These are phyloP conservation scores for Lamproptera curius DNA, from an alignment of 2,888 invertebrate species.

Conservation along the genomic window DNA sequence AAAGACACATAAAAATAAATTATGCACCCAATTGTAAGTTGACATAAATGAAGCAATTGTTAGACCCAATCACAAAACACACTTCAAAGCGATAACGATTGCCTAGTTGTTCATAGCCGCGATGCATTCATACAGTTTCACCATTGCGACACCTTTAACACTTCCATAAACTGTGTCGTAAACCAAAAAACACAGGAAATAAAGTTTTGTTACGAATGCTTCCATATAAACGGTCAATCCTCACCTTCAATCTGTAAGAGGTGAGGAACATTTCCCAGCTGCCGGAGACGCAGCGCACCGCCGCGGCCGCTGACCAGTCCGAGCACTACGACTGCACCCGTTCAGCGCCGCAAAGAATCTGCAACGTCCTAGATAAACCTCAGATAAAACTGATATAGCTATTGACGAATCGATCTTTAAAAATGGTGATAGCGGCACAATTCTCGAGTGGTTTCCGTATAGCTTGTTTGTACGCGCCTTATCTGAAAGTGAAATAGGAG, in stretches of 20 bases:
- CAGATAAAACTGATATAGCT: constrained; percentile 49
- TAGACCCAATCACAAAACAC: not conserved
- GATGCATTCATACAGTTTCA: too few relatives aligned
- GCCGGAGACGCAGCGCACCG: not conserved
- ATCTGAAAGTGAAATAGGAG: constrained; percentile 18
- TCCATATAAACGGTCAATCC: not conserved
- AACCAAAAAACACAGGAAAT: not conserved
- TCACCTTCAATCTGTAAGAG: constrained; percentile 37
- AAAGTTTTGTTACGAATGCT: too few relatives aligned
- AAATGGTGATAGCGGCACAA: constrained; percentile 40
- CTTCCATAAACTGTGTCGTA: too few relatives aligned
- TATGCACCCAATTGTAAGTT: too few relatives aligned
- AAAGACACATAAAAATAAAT: too few relatives aligned
- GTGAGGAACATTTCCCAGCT: constrained; percentile 34
- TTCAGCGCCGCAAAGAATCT: constrained; percentile 34
- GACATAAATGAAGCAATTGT: not conserved
- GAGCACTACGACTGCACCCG: constrained; percentile 27
- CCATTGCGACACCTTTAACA: too few relatives aligned
- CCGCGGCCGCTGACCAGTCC: not conserved
- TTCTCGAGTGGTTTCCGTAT: constrained; percentile 35
- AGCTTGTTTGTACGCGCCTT: constrained; percentile 29
- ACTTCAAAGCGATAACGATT: too few relatives aligned
- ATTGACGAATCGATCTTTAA: constrained; percentile 42
- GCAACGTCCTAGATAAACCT: constrained; percentile 47
- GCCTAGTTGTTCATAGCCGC: too few relatives aligned